Evolutionary conservation across 1,140 invertebrate species (phyloP).

Genomic region (Drosophila bifasciata): DNA sequence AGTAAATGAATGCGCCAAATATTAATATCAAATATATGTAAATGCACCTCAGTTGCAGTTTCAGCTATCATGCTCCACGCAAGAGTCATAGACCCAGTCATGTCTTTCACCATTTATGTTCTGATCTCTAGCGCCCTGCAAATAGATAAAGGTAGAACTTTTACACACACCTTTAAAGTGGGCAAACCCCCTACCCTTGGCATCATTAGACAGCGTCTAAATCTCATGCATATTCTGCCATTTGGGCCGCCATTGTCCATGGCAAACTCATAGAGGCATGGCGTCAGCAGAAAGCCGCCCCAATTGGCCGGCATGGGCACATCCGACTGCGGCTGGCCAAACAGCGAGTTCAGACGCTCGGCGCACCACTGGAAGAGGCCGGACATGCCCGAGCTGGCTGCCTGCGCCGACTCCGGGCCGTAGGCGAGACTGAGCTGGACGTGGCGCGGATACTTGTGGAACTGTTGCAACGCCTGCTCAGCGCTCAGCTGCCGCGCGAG

Average conservation of each 20-base stretch:
- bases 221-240: constrained; percentile 35
- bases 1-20: no score
- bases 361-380: not conserved
- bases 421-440: constrained; percentile 42
- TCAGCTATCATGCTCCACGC: constrained; percentile 9
- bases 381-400: not conserved
- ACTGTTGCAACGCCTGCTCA: constrained; percentile 41
- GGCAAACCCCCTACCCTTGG: constrained; percentile 55
- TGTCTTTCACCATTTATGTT: constrained; percentile 32
- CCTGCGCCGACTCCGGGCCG: constrained; percentile 16
- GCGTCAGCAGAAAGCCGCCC: constrained; percentile 51
- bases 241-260: not conserved
- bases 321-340: constrained; percentile 6
- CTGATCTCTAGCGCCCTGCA: constrained; percentile 33
- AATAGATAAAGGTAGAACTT: no score
- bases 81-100: constrained; percentile 58
- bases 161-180: no score
- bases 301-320: constrained; percentile 47
- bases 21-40: no score
- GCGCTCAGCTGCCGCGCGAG: constrained; percentile 82
- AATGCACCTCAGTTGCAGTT: no score
- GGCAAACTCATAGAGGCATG: constrained; percentile 49
- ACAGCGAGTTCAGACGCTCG: constrained; percentile 1
- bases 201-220: constrained; percentile 48
- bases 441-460: constrained; percentile 48